phyloP scores from a whole-genome alignment of 2,888 invertebrate species.

The Ophion ventricosus region DNA sequence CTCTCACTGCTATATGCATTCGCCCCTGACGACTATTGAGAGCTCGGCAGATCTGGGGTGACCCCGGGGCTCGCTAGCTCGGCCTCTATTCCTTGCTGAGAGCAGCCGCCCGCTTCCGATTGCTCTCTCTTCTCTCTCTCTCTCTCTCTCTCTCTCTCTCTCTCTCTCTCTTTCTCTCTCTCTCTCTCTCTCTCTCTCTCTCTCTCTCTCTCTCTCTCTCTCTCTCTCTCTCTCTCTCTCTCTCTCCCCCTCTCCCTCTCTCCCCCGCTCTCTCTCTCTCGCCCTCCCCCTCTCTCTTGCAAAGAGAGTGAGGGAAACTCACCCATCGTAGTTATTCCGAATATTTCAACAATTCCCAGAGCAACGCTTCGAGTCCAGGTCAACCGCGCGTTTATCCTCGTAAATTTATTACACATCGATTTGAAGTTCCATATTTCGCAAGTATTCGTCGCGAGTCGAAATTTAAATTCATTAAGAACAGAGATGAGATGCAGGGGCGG shows the following conservation, averaged over 20 bases:
- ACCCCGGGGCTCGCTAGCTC: constrained; percentile 61
- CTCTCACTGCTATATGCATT: constrained; percentile 49
- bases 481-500: not conserved
- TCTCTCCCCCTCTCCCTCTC: constrained; percentile 5
- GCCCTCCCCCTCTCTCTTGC: not conserved
- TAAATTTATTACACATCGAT: constrained; percentile 29
- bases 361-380: not conserved
- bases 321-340: constrained; percentile 34
- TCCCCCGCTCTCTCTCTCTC: constrained; percentile 5
- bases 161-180: constrained; percentile 21
- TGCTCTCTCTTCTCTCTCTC: constrained; percentile 35
- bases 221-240: constrained; percentile 21
- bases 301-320: not conserved
- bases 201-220: constrained; percentile 27
- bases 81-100: constrained; percentile 42
- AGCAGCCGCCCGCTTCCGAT: constrained; percentile 54
- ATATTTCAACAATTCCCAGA: constrained; percentile 43
- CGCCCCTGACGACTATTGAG: constrained; percentile 49
- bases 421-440: constrained; percentile 7
- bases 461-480: not conserved
- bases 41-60: constrained; percentile 51
- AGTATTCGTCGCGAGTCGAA: not conserved
- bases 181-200: not conserved
- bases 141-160: not conserved
- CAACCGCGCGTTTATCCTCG: not conserved